Percentiles rank a stretch among this genome's conserved stretches.
These are phyloP conservation scores for Meloidogyne floridensis DNA, from an alignment of 1,140 invertebrate genomes.

Conservation along the genomic window DNA sequence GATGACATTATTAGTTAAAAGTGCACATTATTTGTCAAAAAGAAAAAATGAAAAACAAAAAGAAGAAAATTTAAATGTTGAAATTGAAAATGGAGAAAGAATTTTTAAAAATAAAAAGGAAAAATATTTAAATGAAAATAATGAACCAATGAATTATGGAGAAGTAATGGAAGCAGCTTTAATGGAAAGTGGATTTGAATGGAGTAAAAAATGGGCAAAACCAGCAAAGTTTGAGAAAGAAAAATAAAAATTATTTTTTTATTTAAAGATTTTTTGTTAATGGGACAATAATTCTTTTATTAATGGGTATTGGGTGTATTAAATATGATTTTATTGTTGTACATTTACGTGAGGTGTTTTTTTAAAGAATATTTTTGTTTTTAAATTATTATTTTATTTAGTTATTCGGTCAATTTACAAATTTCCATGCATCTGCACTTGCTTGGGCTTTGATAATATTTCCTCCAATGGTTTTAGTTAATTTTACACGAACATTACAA, in stretches of 20 bases:
- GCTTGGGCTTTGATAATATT: constrained; percentile 43
- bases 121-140: constrained; percentile 34
- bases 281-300: constrained; percentile 41
- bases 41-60: constrained; percentile 14
- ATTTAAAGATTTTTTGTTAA: constrained; percentile 22
- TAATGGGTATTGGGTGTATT: constrained; percentile 56
- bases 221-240: constrained; percentile 29
- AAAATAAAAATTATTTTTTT: neutral
- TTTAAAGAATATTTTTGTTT: neutral
- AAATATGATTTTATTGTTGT: constrained; percentile 58
- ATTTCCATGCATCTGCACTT: constrained; percentile 39
- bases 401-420: constrained; percentile 48
- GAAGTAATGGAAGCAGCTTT: constrained; percentile 52
- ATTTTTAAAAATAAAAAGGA: neutral
- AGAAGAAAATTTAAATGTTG: neutral
- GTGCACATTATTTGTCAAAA: constrained; percentile 53
- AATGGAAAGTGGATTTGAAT: constrained; percentile 46
- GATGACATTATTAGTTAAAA: constrained; percentile 54
- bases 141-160: constrained; percentile 54
- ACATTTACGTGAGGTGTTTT: constrained; percentile 41
- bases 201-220: constrained; percentile 35
- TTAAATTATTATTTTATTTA: constrained; percentile 7
- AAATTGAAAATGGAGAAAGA: neutral
- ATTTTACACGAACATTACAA: constrained; percentile 41
- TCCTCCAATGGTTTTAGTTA: constrained; percentile 44